Conservation (phyloP, 2,888 invertebrate species). For the Tenthredo scrophulariae region DNA sequence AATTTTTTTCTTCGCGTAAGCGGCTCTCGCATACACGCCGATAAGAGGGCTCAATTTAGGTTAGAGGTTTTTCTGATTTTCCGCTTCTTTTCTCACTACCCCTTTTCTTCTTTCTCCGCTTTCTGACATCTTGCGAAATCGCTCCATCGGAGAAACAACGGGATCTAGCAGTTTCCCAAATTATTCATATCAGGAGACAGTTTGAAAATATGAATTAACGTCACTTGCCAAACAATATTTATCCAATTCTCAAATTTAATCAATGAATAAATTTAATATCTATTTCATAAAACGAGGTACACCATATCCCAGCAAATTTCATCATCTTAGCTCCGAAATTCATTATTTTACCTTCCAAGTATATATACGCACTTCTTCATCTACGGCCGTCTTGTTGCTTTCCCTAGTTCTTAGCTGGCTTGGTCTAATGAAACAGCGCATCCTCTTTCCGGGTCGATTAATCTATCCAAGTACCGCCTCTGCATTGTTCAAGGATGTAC, state of each 20-base stretch:
- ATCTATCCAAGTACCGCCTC: constrained; percentile 42
- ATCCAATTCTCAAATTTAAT: not conserved
- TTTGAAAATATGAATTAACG: not conserved
- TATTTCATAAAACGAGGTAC: constrained; percentile 46
- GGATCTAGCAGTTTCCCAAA: not conserved
- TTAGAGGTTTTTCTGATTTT: constrained; percentile 60
- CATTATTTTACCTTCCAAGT: constrained; percentile 58
- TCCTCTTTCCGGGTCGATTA: constrained; percentile 16
- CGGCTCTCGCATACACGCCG: not conserved
- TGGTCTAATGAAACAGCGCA: not conserved
- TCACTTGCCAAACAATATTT: not conserved
- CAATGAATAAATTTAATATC: not conserved
- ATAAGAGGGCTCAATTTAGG: constrained; percentile 15
- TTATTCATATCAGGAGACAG: not conserved
- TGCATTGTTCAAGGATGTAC: constrained; percentile 34
- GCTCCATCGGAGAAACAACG: constrained; percentile 18
- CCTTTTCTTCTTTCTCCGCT: constrained; percentile 53
- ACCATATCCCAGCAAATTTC: constrained; percentile 57
- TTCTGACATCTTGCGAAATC: constrained; percentile 53
- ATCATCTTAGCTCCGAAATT: constrained; percentile 59
- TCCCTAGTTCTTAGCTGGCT: not conserved
- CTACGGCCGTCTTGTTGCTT: constrained; percentile 26
- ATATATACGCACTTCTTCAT: constrained; percentile 30
- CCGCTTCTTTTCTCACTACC: constrained; percentile 51
- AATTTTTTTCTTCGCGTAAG: not conserved